Evolutionary conservation across 1,140 invertebrate genomes (phyloP).

Genomic region (Oryzaephilus surinamensis): DNA sequence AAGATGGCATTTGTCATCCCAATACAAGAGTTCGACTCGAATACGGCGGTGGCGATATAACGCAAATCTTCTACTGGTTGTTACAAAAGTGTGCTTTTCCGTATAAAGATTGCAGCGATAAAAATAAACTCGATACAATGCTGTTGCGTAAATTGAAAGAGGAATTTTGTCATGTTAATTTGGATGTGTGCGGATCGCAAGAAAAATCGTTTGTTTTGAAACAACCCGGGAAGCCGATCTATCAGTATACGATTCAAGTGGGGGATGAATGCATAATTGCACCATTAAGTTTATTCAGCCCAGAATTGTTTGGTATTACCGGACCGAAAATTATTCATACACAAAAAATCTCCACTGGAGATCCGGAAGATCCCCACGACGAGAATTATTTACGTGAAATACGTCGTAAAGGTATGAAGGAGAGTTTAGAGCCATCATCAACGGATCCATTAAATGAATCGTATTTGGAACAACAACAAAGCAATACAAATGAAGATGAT

Average conservation of each 20-base stretch:
- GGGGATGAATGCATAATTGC: slow-evolving; percentile 91
- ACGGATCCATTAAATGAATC: slow-evolving; percentile 26
- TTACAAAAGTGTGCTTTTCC: slow-evolving; percentile 82
- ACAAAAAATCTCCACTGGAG: slow-evolving; percentile 63
- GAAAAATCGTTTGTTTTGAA: slow-evolving; percentile 69
- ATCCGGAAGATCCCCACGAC: slow-evolving; percentile 90
- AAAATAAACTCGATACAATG: slow-evolving; percentile 57
- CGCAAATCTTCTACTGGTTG: slow-evolving; percentile 76
- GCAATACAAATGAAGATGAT: slow-evolving; percentile 55
- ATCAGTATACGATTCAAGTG: slow-evolving; percentile 71
- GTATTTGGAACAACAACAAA: slow-evolving; percentile 35
- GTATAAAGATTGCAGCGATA: slow-evolving; percentile 65
- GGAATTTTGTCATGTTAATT: slow-evolving; percentile 82
- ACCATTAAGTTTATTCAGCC: slow-evolving; percentile 77
- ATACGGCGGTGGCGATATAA: slow-evolving; percentile 83
- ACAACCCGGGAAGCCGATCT: slow-evolving; percentile 56
- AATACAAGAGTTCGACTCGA: slow-evolving; percentile 71
- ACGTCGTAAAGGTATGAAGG: slow-evolving; percentile 51
- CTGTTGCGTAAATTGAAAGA: slow-evolving; percentile 79
- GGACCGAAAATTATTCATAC: slow-evolving; percentile 60
- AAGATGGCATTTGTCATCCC: slow-evolving; percentile 88
- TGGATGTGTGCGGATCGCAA: slow-evolving; percentile 76
- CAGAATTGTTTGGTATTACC: slow-evolving; percentile 78
- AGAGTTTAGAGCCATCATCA: slow-evolving; percentile 44
- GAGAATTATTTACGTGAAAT: slow-evolving; percentile 84